Evolutionary conservation across 2,113 vertebrate species (phyloP), one percentile per base, ranked within the genome.

Genomic region (Oryzias curvinotus): DNA sequence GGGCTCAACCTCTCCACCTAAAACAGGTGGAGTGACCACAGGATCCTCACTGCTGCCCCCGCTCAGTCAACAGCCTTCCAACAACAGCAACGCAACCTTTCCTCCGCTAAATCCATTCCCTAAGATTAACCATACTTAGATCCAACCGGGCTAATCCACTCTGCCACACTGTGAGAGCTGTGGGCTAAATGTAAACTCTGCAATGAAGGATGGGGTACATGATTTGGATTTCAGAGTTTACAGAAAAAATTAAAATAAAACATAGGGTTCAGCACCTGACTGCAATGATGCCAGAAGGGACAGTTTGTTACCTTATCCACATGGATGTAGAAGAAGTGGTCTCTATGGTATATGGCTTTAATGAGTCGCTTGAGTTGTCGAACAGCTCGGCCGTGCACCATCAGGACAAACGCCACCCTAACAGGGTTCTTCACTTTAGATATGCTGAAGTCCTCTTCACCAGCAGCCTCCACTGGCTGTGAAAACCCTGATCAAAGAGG

Each of bases 241-340:
- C 25, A 30, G 2, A n/a, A 30, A 15, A 17, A 10, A 36, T 2
- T 0, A 36, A 36, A 36, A 36, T 10, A 36, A 36, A 36, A 36
- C 10, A 10, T 3, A 12, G 36, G 8, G 10, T 12, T 3, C 1
- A 36, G 30, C 30, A 36, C 30, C 36, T 36, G 36, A 12, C 36
- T 12, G 36, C 10, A 36, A 36, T 36, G 36, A 12, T 36, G 10
- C 36, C n/a, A 7, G 47, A n/a, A 6, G 19, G 47, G 19, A 8
- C 7, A 19, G 47, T 48, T 18, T 13, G n/a, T 14, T 55, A 98
- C 97, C 95, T 98, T 93, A 87, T 99, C 97, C 2, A 99, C 96
- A 0, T 99, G 97, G 81, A 99, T 97, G 80, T 98, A 99, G 85
- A 97, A 98, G 88, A 93, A 99, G 85, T 99, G 96, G 80, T 94